phyloP scores from a whole-genome alignment of 1,140 invertebrate species.

The Ridgeia piscesae region DNA sequence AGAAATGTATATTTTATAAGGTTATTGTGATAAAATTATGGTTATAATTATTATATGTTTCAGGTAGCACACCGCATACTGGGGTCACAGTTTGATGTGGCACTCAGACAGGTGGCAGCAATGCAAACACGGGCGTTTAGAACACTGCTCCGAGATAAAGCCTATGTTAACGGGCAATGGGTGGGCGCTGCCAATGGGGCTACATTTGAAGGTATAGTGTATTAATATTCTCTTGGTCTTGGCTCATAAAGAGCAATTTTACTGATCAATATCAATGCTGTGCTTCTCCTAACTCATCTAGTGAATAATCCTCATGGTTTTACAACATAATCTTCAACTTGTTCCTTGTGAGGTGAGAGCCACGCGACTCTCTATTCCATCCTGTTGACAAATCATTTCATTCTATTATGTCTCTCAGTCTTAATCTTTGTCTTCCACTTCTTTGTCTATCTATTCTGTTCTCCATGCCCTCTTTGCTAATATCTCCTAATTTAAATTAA shows the following conservation, averaged over 20 bases:
- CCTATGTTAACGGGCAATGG: conserved; percentile 81
- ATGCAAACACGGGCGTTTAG: conserved; percentile 28
- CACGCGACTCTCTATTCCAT: too few relatives aligned
- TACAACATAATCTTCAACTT: too few relatives aligned
- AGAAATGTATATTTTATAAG: too few relatives aligned
- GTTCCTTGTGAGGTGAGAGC: too few relatives aligned
- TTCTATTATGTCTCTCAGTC: too few relatives aligned
- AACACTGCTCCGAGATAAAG: conserved; percentile 58
- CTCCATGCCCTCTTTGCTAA: conserved; percentile 15
- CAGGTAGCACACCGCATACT: neutral
- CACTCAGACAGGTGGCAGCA: conserved; percentile 6
- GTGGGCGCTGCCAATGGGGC: conserved; percentile 67
- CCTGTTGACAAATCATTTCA: too few relatives aligned
- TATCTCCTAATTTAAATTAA: conserved; percentile 16
- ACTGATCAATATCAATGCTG: neutral
- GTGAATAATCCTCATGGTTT: too few relatives aligned
- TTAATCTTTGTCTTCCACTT: too few relatives aligned
- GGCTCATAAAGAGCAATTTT: neutral
- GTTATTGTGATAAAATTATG: too few relatives aligned
- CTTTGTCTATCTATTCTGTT: too few relatives aligned
- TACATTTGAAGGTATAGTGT: conserved; percentile 76
- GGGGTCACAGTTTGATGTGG: neutral
- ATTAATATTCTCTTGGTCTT: too few relatives aligned
- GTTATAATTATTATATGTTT: neutral
- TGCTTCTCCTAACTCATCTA: too few relatives aligned